Base-by-base conservation (phyloP, 2,888 invertebrate species). In the Cryptophagus acutangulus region DNA sequence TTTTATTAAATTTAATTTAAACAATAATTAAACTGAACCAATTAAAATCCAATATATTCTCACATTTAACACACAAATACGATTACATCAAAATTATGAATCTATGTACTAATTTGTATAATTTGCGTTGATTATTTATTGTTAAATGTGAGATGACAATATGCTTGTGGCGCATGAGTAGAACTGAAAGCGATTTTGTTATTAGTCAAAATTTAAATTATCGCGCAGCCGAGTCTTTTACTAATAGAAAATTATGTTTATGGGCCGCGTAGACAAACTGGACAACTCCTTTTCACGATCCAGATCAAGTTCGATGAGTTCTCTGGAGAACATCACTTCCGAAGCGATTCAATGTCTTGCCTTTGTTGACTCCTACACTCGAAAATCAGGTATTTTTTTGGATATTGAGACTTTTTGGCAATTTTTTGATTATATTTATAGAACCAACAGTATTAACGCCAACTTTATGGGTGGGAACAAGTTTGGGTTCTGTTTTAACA, bases 401-500 rank as follows among this genome's bases (percentile, higher is more conserved):
- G 24, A 20, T 6, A n/a, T 8, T 8, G n/a, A 20, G 24, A 8
- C n/a, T 8, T 6, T n/a, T 20, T n/a, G 24, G n/a, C n/a, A 20
- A n/a, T 8, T 15, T 31, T 31, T 31, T 13, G 18, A 34, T 34
- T n/a, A n/a, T 26, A 6, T 26, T 26, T 62, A 15, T 69, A 94
- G 95, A 95, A 74, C 83, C 87, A 58, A 80, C 81, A 68, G 78
- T 83, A 58, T 76, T 86, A 65, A 72, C 78, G 60, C 94, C 97
- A 54, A 94, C 94, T 58, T 74, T 99, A 52, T 99, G 97, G 97
- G 85, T 97, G 61, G 97, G 99, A 61, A 97, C 96, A 55, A 93
- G 92, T 70, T 78, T 91, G 60, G 99, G 99, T 59, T 94, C 96
- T 43, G 90, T 95, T 66, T 79, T 97, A 62, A 92, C 94, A 49